Conservation (phyloP, 2,113 vertebrate genomes). For the Phaetusa simplex region DNA sequence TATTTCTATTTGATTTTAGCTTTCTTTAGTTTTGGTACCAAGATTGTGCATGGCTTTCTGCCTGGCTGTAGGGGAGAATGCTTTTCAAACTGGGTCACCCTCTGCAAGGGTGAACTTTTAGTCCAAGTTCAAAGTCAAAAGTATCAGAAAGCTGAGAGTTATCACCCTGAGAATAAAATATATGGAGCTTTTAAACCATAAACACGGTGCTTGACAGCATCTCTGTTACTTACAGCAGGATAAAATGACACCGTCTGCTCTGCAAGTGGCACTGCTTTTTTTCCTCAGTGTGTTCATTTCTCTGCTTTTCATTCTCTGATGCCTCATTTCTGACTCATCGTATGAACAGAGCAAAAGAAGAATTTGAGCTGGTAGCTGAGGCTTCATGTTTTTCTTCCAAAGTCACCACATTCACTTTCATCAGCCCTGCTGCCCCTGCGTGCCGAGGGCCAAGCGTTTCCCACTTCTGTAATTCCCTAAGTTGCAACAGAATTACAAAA, state of each 20-base stretch:
- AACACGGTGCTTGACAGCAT: not conserved
- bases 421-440: not conserved
- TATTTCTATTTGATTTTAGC: not conserved
- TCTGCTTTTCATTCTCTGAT: not conserved
- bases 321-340: not conserved
- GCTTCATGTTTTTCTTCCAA: not conserved
- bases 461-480: not conserved
- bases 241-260: not conserved
- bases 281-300: not conserved
- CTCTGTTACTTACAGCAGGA: not conserved
- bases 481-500: not conserved
- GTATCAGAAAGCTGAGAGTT: not conserved
- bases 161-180: not conserved
- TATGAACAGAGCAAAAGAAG: not conserved
- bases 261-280: not conserved
- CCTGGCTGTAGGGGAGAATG: not conserved
- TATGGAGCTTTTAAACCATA: not conserved
- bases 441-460: accelerated
- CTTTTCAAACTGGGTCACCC: not conserved
- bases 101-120: not conserved
- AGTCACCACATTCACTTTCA: not conserved
- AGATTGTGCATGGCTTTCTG: not conserved
- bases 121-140: constrained; percentile 7
- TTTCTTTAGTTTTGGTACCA: not conserved
- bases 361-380: not conserved